Base-by-base conservation (phyloP, 1,140 invertebrate genomes). In the Leptopilina clavipes region DNA sequence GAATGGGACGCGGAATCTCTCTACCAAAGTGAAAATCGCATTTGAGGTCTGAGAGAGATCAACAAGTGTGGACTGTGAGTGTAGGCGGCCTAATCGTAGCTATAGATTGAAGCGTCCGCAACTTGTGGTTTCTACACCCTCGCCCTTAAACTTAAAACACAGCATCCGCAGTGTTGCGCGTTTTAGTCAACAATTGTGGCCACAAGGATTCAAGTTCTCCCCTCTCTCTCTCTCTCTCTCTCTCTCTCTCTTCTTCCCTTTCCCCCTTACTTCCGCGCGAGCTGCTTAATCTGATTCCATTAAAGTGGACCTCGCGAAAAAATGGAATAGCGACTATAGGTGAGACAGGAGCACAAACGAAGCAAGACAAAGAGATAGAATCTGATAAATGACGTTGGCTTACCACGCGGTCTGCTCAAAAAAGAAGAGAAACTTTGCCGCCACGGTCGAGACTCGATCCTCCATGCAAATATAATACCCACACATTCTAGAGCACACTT, bases 241-340 rank as follows among this genome's bases (percentile, higher is more conserved):
- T 48, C 3, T n/a, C 7, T n/a, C 45, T 14, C 25, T 31, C 25
- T 31, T 31, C 25, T 31, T 31, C 25, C 25, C 25, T 12, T 7
- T 2, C 10, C 12, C 10, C 12, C 3, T 6, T n/a, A n/a, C 45
- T 14, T 6, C 37, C 37, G 37, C 56, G 73, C 73, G 73, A 70
- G 65, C 48, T 52, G 70, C 75, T 82, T 79, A 79, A 81, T 81
- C 81, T 77, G 79, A 83, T 83, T 83, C 78, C 79, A 83, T 83
- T 83, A 79, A 78, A 81, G 75, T 78, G 76, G 70, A 72, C 37
- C 11, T 31, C 75, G 44, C 65, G 73, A 70, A 43, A 77, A 72
- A 74, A 75, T 54, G 48, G 43, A 17, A 48, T 40, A 65, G 40
- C 31, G 44, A 25, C n/a, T 40, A 40, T 45, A 76, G 71, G 72